Evolutionary conservation across 2,888 invertebrate species (phyloP), one percentile per base, ranked within the genome.

Genomic region (Tineola bisselliella): DNA sequence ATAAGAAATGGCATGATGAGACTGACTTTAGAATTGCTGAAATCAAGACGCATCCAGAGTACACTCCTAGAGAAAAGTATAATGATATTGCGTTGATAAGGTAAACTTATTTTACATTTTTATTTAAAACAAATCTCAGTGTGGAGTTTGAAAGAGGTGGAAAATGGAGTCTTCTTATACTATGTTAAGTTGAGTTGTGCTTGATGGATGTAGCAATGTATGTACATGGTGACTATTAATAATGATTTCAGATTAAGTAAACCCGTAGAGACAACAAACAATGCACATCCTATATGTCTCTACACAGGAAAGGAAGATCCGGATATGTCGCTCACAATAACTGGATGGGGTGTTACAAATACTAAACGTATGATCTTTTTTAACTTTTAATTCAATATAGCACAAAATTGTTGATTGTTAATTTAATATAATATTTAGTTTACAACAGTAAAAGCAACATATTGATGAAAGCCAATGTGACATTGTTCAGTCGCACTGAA

Each of bases 341-440:
- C 84, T 0, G 87, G 87, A 1, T 87, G 87, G 87, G 87, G 87
- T 0, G 74, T 69, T 62, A 81, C 72, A 3, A 81, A 76, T 63
- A 76, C 69, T n/a, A 69, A 72, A 1, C 72, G 86, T 84, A 68
- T 65, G 81, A 70, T 17, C 18, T 44, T 15, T 18, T 17, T 15
- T 48, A 48, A 48, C 15, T 48, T 6, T 17, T 13, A 5, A 17
- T 13, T 52, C n/a, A n/a, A n/a, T n/a, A n/a, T n/a, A n/a, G n/a
- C n/a, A n/a, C n/a, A n/a, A n/a, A n/a, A n/a, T n/a, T n/a, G n/a
- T n/a, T n/a, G n/a, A n/a, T n/a, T n/a, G n/a, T 31, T 31, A 10
- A 31, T 31, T 31, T 31, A 38, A 38, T 6, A 6, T 38, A 6
- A 38, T 25, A 4, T 38, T 38, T 15, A 58, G 58, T 13, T 10